Conservation (phyloP, 2,797 vertebrate species). For the Myotis myotis region DNA sequence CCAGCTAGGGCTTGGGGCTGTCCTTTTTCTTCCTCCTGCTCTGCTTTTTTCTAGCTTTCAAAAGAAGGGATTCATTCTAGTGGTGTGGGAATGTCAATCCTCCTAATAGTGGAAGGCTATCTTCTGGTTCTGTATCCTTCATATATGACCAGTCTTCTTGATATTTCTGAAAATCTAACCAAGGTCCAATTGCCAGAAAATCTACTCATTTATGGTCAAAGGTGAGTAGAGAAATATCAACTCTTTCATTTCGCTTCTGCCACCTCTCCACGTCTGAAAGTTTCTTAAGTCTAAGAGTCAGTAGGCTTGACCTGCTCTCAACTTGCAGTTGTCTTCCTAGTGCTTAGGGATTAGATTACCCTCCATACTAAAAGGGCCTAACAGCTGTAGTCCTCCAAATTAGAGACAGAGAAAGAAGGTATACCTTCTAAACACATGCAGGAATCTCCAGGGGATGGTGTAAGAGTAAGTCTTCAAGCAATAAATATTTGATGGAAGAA, state of each 20-base stretch:
- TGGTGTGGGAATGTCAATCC: not conserved
- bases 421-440: slow-evolving; percentile 32
- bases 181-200: not conserved
- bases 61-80: slow-evolving; percentile 20
- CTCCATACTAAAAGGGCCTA: not conserved
- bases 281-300: not conserved
- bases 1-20: not conserved
- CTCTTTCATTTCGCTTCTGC: slow-evolving; percentile 30
- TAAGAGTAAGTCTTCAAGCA: not conserved
- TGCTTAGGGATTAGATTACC: not conserved
- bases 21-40: not conserved
- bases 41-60: not conserved
- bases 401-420: slow-evolving; percentile 35
- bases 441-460: not conserved
- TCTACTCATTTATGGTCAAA: slow-evolving; percentile 1
- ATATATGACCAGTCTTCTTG: not conserved
- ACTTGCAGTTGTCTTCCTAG: slow-evolving; percentile 30
- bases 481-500: slow-evolving; percentile 40
- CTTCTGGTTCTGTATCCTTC: slow-evolving; percentile 3
- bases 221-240: not conserved
- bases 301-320: not conserved
- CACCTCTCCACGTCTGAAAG: not conserved
- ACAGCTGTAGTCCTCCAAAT: slow-evolving; percentile 21
- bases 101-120: not conserved
- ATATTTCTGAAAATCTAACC: slow-evolving; percentile 34